These are phyloP conservation scores for Toxonevra muliebris DNA, from an alignment of 2,888 invertebrate genomes.

Conservation along the genomic window DNA sequence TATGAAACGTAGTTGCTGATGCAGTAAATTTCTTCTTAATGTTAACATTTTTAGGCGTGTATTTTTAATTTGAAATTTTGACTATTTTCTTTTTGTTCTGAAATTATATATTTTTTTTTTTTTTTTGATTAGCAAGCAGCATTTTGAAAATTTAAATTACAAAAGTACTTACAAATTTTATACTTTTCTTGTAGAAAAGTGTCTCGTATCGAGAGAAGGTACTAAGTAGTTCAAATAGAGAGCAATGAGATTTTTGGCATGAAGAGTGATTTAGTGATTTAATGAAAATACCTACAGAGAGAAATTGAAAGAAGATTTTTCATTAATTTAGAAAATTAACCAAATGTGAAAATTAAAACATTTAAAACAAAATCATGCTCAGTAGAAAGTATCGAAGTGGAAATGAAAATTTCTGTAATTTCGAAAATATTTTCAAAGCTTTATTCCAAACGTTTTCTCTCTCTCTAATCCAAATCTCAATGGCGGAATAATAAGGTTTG, in stretches of 20 bases:
- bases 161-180: constrained; percentile 9
- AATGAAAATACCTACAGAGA: no score
- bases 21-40: constrained; percentile 34
- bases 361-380: no score
- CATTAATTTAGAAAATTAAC: constrained; percentile 26
- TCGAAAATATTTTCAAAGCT: no score
- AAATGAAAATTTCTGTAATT: no score
- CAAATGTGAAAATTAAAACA: constrained; percentile 18
- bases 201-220: not conserved
- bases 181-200: constrained; percentile 10
- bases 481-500: no score
- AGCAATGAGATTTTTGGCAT: not conserved
- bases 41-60: constrained; percentile 41
- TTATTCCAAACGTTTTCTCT: no score
- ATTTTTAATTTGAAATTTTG: not conserved
- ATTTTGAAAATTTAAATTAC: constrained; percentile 23
- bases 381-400: no score
- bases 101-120: constrained; percentile 3
- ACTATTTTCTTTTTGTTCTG: not conserved
- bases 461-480: no score
- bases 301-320: constrained; percentile 28
- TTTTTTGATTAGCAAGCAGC: not conserved
- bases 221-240: not conserved
- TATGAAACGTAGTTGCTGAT: constrained; percentile 28
- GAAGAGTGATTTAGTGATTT: not conserved